These are phyloP conservation scores for Prochilodus magdalenae DNA, from an alignment of 2,113 vertebrate species.

Conservation along the genomic window DNA sequence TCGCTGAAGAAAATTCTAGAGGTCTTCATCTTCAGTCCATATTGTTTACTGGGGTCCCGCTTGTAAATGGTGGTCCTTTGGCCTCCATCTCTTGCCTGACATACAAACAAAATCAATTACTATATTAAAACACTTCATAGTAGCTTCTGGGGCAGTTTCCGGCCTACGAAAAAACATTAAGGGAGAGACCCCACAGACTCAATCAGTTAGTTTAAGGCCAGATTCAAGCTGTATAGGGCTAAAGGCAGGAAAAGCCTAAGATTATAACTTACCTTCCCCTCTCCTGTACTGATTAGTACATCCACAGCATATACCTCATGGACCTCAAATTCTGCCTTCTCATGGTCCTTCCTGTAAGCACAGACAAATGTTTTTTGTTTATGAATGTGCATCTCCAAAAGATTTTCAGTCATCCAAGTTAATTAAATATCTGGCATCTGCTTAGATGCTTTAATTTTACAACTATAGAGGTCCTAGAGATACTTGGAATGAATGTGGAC, in stretches of 20 bases:
- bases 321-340: conserved; percentile 97
- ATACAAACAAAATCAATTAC: not conserved
- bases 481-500: no score
- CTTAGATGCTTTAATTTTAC: no score
- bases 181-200: not conserved
- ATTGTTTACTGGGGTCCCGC: conserved; percentile 95
- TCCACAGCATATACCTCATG: conserved; percentile 99
- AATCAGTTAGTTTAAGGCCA: no score
- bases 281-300: conserved; percentile 94
- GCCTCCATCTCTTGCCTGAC: conserved; percentile 90
- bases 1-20: conserved; percentile 98
- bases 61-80: conserved; percentile 98
- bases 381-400: not conserved
- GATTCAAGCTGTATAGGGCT: not conserved
- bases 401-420: no score
- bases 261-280: conserved; percentile 90
- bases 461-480: no score
- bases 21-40: conserved; percentile 98
- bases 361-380: conserved; percentile 2
- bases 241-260: not conserved
- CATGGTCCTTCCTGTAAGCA: conserved; percentile 91
- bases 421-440: not conserved
- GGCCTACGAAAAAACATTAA: no score
- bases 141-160: not conserved
- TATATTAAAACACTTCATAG: not conserved